Conservation (phyloP, 1,140 invertebrate species). For the Dreissena polymorpha region DNA sequence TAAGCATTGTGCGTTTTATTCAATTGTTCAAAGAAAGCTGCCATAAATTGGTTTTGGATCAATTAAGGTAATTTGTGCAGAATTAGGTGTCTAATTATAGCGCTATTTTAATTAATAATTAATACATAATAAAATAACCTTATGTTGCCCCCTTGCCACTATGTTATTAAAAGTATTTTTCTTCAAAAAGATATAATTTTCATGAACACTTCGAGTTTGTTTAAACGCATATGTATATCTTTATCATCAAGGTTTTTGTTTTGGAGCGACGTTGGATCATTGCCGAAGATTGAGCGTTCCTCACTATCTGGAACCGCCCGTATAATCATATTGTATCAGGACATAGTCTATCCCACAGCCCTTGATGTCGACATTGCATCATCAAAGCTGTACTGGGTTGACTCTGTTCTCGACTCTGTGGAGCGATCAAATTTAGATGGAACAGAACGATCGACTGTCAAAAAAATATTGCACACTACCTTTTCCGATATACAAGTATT, state of each 20-base stretch:
- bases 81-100: too few relatives aligned
- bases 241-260: slow-evolving; percentile 26
- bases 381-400: neutral
- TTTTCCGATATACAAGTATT: slow-evolving; percentile 37
- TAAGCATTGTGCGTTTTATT: too few relatives aligned
- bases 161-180: too few relatives aligned
- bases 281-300: slow-evolving; percentile 29
- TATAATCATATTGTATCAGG: slow-evolving; percentile 13
- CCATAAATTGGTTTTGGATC: too few relatives aligned
- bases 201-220: too few relatives aligned
- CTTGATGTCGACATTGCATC: slow-evolving; percentile 14
- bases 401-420: slow-evolving; percentile 4
- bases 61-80: too few relatives aligned
- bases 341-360: neutral
- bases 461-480: neutral
- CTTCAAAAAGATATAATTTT: too few relatives aligned
- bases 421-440: slow-evolving; percentile 27
- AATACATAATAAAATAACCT: too few relatives aligned
- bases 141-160: too few relatives aligned
- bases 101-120: too few relatives aligned
- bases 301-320: neutral
- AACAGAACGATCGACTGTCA: neutral
- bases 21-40: too few relatives aligned
- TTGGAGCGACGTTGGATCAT: slow-evolving; percentile 31
- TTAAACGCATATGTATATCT: neutral